A percentile compares a stretch with the other conserved stretches of the same genome.
Conservation (phyloP, 2,797 vertebrate species). For the Australoheros facetus region DNA sequence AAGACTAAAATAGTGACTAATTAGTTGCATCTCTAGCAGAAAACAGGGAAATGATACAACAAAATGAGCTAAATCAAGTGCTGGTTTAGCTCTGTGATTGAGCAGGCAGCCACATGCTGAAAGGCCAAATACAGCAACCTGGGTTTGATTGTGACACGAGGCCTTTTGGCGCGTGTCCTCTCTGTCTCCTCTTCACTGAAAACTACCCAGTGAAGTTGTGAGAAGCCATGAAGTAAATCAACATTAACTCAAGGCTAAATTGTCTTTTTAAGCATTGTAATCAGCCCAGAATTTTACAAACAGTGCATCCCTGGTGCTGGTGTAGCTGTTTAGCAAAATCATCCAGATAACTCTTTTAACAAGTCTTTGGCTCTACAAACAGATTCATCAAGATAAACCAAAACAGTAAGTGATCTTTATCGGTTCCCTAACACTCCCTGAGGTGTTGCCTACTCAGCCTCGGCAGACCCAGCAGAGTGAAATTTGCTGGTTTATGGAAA, state of each 20-base stretch:
- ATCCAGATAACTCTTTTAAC: not conserved
- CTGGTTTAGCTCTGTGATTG: not conserved
- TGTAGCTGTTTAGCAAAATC: not conserved
- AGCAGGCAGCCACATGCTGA: rapidly evolving
- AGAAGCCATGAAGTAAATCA: not conserved
- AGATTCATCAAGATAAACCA: not conserved
- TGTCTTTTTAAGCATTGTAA: not conserved
- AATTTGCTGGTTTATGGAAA: not conserved
- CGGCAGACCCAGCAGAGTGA: not conserved
- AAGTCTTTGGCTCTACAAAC: not conserved
- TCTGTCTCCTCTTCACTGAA: not conserved
- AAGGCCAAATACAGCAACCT: not conserved
- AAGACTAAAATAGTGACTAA: not conserved
- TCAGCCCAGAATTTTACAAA: rapidly evolving
- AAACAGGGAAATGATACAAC: rapidly evolving
- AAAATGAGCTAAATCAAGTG: not conserved
- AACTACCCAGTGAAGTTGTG: not conserved
- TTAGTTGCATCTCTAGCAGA: not conserved
- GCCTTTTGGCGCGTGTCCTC: not conserved
- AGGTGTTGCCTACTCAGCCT: not conserved
- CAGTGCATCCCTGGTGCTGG: not conserved
- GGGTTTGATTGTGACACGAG: not conserved
- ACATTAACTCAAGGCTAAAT: not conserved
- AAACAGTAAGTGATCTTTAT: not conserved
- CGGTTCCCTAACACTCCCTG: not conserved